Base-by-base conservation (phyloP, 2,797 vertebrate species). In the Sternotherus odoratus region DNA sequence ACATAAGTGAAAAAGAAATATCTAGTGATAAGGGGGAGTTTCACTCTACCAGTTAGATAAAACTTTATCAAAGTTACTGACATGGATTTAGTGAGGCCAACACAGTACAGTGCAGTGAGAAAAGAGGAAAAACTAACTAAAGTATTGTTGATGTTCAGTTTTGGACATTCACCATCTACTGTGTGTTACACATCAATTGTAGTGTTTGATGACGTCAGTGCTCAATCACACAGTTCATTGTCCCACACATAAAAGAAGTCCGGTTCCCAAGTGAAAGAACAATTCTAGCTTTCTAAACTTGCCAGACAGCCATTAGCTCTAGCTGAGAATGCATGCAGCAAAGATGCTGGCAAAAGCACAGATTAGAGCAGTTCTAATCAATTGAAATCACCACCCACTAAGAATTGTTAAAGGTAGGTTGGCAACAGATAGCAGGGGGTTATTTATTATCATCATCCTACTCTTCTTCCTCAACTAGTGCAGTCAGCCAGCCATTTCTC, bases 191-290 rank as follows among this genome's bases (percentile, higher is more conserved):
- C 83, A 39, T 69, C 77, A 46, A 54, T 16, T 49, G 36, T n/a
- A 85, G 21, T 5, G 8, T 50, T 84, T 11, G 15, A 36, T 86
- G 87, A 85, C 79, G 78, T 82, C 57, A 54, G 33, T 49, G 21
- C 39, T 54, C 53, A 75, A 30, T 79, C 83, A 57, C 83, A 83
- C 16, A 36, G 60, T 80, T 83, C 2, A 4, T 1, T 43, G n/a
- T 54, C 28, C 57, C 54, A 56, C 9, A 17, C 2, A 80, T 12
- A 56, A 80, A 63, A 81, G 57, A 30, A 53, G 36, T 56, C 50
- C 88, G 79, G 4, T 80, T 83, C 49, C 33, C 75, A 94, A 90
- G 48, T 91, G 88, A 50, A 93, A 56, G 48, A 87, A 85, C 12
- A 43, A n/a, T 74, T 94, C 33, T 66, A 83, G 63, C 39, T 53